Base-by-base conservation (phyloP, 2,113 vertebrate species). In the Xyrauchen texanus region DNA sequence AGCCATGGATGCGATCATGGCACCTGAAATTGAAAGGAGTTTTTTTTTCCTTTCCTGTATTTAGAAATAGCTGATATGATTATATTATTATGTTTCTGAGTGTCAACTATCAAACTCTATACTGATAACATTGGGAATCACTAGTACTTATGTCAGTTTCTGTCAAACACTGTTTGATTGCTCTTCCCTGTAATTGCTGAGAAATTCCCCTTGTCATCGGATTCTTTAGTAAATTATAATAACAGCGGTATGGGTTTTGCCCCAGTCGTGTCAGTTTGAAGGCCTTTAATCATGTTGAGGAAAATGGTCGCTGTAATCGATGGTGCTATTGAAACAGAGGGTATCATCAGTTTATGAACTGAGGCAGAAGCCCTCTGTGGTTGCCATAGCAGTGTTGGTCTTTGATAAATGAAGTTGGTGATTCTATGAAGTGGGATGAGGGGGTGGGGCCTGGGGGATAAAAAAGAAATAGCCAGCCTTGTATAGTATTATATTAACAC, bases 251-350 rank as follows among this genome's bases (percentile, higher is more conserved):
- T 44, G 13, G 52, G 52, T 21, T 44, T 9, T 77, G 57, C 45
- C 65, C 72, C 53, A 45, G 55, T 57, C 47, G 10, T 16, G 61
- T 55, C 63, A 34, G 15, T 74, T 63, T 46, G 15, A 7, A 67
- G 70, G 79, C 82, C 78, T 75, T 76, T 82, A 78, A 82, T 84
- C 69, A 76, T 44, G 10, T 6, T 42, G 68, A 64, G 53, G 53
- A 55, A 78, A 64, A 53, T 61, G 13, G 61, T 13, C 53, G 46
- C 13, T 8, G 10, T 76, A 69, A 86, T 82, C 64, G 62, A 42
- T 75, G 53, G 57, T 5, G 34, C 46, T 66, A 67, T 45, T 71
- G 67, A 60, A 73, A 78, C 63, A 10, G 13, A 45, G 72, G 11
- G 52, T 81, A 64, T 68, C 67, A 55, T 84, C 72, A 34, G 63